Percentiles rank a stretch among this genome's conserved stretches.
Conservation (phyloP, 37 sponge, comb jelly and placozoan species). For the Hexactinellida sp. region DNA sequence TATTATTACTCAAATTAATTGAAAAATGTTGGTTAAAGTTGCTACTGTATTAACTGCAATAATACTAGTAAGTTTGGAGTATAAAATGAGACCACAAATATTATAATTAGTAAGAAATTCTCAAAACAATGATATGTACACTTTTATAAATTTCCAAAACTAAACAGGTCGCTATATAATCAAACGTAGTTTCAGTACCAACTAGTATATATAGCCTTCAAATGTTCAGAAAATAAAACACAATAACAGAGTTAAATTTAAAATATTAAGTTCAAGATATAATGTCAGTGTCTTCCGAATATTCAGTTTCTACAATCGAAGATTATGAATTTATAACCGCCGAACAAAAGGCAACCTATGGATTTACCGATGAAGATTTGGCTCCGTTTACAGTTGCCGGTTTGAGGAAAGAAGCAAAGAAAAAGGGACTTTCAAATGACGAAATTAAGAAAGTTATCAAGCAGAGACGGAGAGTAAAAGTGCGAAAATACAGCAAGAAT, state of each 20-base stretch:
- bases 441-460: slow-evolving; percentile 6
- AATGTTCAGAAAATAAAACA: too few relatives aligned
- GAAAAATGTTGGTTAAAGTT: too few relatives aligned
- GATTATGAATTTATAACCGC: background rate
- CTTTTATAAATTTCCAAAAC: too few relatives aligned
- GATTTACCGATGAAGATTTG: background rate
- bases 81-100: too few relatives aligned
- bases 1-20: too few relatives aligned
- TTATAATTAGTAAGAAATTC: too few relatives aligned
- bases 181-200: background rate
- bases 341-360: background rate
- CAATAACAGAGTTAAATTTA: background rate
- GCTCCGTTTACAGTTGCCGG: slow-evolving; percentile 2
- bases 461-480: background rate
- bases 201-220: too few relatives aligned
- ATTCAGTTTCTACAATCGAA: background rate
- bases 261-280: background rate
- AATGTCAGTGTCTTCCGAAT: slow-evolving; percentile 10
- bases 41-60: too few relatives aligned
- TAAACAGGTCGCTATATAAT: too few relatives aligned
- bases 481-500: slow-evolving; percentile 1
- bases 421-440: background rate
- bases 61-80: too few relatives aligned
- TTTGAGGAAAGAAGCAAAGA: background rate
- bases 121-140: too few relatives aligned